Evolutionary conservation across 2,888 invertebrate genomes (phyloP).

Genomic region (Agrilus mali): DNA sequence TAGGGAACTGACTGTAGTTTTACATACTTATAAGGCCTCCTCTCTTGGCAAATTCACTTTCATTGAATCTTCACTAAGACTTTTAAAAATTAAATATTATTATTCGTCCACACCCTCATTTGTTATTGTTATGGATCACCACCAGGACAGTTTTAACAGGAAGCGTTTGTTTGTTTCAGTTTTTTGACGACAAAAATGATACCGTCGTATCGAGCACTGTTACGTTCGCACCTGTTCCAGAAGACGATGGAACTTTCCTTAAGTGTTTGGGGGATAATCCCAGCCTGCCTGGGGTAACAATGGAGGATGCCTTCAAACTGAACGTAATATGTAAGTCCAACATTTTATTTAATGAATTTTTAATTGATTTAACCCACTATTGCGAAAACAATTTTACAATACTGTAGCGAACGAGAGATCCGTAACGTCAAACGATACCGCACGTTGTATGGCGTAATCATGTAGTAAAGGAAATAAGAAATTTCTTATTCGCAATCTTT

Average conservation of each 20-base stretch:
- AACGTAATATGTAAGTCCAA: slow-evolving; percentile 79
- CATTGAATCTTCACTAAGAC: too few relatives aligned
- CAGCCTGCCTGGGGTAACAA: slow-evolving; percentile 56
- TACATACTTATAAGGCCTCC: not conserved
- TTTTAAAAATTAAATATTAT: too few relatives aligned
- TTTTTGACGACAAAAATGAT: slow-evolving; percentile 51
- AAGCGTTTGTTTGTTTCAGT: slow-evolving; percentile 32
- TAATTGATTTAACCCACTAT: too few relatives aligned
- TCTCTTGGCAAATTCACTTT: not conserved
- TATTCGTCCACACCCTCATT: not conserved
- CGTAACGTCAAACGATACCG: too few relatives aligned
- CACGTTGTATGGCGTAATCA: too few relatives aligned
- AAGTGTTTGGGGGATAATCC: slow-evolving; percentile 81
- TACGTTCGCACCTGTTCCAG: slow-evolving; percentile 69
- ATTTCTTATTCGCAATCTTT: too few relatives aligned
- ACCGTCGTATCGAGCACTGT: slow-evolving; percentile 65
- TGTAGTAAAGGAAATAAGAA: too few relatives aligned
- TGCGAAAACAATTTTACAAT: too few relatives aligned
- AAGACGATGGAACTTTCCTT: slow-evolving; percentile 72
- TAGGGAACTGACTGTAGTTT: too few relatives aligned
- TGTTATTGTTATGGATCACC: too few relatives aligned
- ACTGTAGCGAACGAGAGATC: too few relatives aligned
- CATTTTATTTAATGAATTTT: not conserved
- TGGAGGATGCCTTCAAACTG: slow-evolving; percentile 70
- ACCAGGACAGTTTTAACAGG: slow-evolving; percentile 8